Conservation (phyloP, 1,140 invertebrate species). For the Periplaneta americana region DNA sequence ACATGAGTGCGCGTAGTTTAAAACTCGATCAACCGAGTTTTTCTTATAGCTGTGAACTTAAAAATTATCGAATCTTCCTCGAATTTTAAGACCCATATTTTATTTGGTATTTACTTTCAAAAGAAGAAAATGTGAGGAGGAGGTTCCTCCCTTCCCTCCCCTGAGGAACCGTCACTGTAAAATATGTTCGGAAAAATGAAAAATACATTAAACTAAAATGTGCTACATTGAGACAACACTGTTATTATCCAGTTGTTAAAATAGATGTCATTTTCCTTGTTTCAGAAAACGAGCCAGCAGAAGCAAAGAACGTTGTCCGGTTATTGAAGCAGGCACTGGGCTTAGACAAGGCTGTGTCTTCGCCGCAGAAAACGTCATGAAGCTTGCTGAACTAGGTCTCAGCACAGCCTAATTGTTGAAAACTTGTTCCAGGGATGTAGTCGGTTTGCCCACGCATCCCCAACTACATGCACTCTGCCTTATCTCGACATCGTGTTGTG, state of each 20-base stretch:
- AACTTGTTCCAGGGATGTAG: background rate
- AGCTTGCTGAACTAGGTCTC: background rate
- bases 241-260: background rate
- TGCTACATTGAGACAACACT: background rate
- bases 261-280: background rate
- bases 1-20: too few relatives aligned
- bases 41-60: too few relatives aligned
- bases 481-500: background rate
- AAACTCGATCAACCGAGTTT: too few relatives aligned
- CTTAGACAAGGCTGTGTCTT: background rate
- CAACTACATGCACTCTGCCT: background rate
- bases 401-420: background rate
- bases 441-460: background rate
- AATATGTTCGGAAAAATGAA: background rate
- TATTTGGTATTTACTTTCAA: too few relatives aligned
- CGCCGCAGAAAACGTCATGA: slow-evolving; percentile 1
- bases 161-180: background rate
- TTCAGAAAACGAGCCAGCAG: slow-evolving; percentile 3
- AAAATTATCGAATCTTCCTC: too few relatives aligned
- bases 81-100: too few relatives aligned
- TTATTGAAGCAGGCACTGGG: slow-evolving; percentile 6
- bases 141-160: too few relatives aligned
- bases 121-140: too few relatives aligned
- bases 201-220: background rate
- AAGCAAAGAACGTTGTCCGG: slow-evolving; percentile 8